A percentile compares a stretch with the other conserved stretches of the same genome.
Evolutionary conservation across 2,797 vertebrate genomes (phyloP).

Genomic region (Xenopus petersii): DNA sequence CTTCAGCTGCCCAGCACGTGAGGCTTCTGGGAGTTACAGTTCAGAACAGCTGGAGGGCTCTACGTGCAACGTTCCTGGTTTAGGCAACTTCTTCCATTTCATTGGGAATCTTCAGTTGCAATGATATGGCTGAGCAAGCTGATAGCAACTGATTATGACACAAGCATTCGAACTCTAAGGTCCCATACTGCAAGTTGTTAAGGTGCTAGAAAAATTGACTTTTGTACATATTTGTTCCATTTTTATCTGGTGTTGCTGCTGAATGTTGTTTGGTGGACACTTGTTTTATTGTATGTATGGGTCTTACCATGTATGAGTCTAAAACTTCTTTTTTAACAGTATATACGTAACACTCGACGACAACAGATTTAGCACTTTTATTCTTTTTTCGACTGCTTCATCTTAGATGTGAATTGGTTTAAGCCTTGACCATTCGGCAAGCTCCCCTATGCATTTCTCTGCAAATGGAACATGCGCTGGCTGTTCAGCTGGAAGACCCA

Average conservation of each 20-base stretch:
- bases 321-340: slow-evolving; percentile 49
- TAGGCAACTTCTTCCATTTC: too few relatives aligned
- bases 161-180: slow-evolving; percentile 58
- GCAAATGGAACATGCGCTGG: not conserved
- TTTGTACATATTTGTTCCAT: slow-evolving; percentile 61
- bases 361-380: slow-evolving; percentile 56
- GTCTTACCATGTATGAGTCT: slow-evolving; percentile 41
- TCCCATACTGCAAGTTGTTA: slow-evolving; percentile 57
- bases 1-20: too few relatives aligned
- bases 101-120: too few relatives aligned
- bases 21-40: too few relatives aligned
- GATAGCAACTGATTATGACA: too few relatives aligned
- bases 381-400: not conserved
- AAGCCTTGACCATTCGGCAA: not conserved
- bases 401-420: not conserved
- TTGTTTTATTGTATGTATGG: slow-evolving; percentile 62
- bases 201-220: slow-evolving; percentile 62
- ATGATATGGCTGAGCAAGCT: slow-evolving; percentile 38
- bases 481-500: not conserved
- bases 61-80: too few relatives aligned
- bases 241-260: slow-evolving; percentile 64
- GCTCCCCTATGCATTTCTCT: not conserved
- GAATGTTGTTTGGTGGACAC: slow-evolving; percentile 67
- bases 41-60: too few relatives aligned
- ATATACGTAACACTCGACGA: slow-evolving; percentile 6